Base-by-base conservation (phyloP, 2,888 invertebrate genomes). In the Thelaira solivaga region DNA sequence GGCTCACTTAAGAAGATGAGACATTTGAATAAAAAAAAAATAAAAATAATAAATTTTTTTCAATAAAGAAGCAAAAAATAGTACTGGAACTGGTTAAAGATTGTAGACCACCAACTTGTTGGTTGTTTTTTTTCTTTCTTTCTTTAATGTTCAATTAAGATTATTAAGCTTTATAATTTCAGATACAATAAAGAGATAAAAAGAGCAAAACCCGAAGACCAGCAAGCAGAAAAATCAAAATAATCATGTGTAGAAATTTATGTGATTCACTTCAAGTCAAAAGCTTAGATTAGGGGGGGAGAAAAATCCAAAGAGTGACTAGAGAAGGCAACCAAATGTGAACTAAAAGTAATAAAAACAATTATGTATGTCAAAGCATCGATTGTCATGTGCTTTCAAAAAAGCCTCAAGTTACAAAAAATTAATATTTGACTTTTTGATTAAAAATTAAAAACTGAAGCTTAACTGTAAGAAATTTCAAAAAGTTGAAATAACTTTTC, bases 121-220 rank as follows among this genome's bases (percentile, higher is more conserved):
- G 61, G 29, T 13, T 29, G 11, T 43, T 61, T 59, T 55, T 55
- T 47, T 55, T 36, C 51, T 59, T 55, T 39, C 39, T 67, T 36
- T 49, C 47, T 39, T 74, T 67, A 74, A 74, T 65, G 74, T 75
- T 78, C 74, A 78, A 78, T 78, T 78, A 78, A 78, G 78, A 65
- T 74, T 75, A 78, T 78, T 78, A 74, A 78, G 74, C 74, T 61
- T 61, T 65, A 74, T 59, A 74, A 69, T 78, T 78, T 64, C 68
- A 72, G 43, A 64, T 72, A 64, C 72, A 72, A 72, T 57, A 69
- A 53, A 31, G 45, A 53, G 41, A 26, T 51, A 61, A 51, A 13
- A 39, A 49, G n/a, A 22, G 6, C 22, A 53, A 43, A 55, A 47
- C 11, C 16, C 20, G 41, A 55, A 45, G 55, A 22, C 55, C 47